These are phyloP conservation scores for Chaetura pelagica DNA, from an alignment of 2,113 vertebrate species.

Conservation along the genomic window DNA sequence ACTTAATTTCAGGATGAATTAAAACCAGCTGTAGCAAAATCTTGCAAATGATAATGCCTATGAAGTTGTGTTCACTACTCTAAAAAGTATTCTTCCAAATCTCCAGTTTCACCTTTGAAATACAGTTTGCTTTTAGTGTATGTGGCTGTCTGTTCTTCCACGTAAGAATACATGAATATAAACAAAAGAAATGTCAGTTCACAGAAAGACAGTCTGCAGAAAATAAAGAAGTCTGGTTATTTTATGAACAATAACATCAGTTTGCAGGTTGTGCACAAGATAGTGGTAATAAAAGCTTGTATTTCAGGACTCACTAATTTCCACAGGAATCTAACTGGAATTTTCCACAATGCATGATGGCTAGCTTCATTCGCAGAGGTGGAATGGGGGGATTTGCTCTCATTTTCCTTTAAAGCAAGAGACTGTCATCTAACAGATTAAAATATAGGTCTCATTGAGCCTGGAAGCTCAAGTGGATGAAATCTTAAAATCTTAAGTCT, in stretches of 20 bases:
- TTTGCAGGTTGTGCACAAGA: neutral
- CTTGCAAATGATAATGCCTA: slow-evolving; percentile 41
- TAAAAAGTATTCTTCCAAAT: slow-evolving; percentile 22
- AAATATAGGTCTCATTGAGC: neutral
- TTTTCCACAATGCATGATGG: neutral
- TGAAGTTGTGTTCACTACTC: slow-evolving; percentile 12
- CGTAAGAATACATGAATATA: neutral
- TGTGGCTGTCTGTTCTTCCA: neutral
- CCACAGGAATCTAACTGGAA: neutral
- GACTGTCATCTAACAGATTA: neutral
- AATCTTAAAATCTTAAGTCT: neutral
- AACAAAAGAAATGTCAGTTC: neutral
- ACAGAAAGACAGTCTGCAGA: neutral
- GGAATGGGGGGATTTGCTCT: neutral
- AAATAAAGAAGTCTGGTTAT: neutral
- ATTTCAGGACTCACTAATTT: neutral
- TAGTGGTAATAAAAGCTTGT: neutral
- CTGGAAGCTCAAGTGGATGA: neutral
- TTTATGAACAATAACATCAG: neutral
- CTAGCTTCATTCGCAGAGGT: neutral
- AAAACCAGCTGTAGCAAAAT: slow-evolving; percentile 35
- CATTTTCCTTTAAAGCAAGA: neutral
- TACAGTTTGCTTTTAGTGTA: neutral
- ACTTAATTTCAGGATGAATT: slow-evolving; percentile 61
- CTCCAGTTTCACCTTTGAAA: slow-evolving; percentile 21